These are phyloP conservation scores for Tychaedon coryphoeus DNA, from an alignment of 2,113 vertebrate species.

Conservation along the genomic window DNA sequence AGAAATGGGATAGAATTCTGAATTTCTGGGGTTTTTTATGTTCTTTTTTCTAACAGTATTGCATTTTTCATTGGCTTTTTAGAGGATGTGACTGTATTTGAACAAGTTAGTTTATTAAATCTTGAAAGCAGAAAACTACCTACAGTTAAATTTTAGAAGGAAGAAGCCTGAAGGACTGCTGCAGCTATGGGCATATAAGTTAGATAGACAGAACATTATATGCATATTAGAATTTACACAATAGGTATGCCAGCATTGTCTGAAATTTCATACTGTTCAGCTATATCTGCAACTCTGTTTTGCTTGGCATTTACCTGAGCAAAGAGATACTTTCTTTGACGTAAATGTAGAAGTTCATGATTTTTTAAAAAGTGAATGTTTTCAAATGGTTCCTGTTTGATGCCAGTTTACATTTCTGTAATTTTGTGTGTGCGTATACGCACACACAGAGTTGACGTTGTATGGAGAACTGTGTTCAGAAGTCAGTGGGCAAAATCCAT, in stretches of 20 bases:
- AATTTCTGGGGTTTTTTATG: background rate
- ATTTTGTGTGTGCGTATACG: background rate
- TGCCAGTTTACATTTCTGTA: background rate
- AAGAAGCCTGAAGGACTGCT: background rate
- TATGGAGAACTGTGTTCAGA: background rate
- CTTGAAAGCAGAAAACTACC: background rate
- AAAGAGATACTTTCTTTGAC: background rate
- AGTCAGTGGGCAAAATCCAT: background rate
- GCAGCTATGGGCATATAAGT: background rate
- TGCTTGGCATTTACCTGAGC: background rate
- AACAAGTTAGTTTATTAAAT: background rate
- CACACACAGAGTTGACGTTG: rapidly evolving
- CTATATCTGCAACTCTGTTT: background rate
- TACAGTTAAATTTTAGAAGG: background rate
- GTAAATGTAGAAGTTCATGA: background rate
- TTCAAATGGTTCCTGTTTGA: background rate
- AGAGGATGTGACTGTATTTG: background rate
- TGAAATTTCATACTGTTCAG: background rate
- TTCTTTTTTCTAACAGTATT: background rate
- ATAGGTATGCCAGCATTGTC: background rate
- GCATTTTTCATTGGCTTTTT: background rate
- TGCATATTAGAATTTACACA: background rate
- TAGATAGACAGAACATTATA: background rate
- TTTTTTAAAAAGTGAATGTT: background rate
- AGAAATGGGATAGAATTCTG: background rate